phyloP scores from a whole-genome alignment of 2,113 vertebrate genomes.

The Petrocephalus microphthalmus region DNA sequence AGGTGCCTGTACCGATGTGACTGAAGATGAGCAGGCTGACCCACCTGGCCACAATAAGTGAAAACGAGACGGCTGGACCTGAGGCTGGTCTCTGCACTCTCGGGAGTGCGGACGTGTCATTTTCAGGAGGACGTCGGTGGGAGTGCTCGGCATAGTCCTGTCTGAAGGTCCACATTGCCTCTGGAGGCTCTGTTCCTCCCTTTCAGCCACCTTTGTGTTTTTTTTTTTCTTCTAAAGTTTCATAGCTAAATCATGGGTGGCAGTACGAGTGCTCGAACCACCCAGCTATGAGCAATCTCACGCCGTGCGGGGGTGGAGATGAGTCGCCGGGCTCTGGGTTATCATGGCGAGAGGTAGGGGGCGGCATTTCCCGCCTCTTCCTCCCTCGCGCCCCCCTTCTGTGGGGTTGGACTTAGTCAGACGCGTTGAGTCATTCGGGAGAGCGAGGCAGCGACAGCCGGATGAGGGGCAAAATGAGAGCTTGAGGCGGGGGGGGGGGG shows the following conservation, averaged over 20 bases:
- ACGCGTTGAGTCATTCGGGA: not conserved
- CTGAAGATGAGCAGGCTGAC: not conserved
- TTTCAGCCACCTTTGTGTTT: not conserved
- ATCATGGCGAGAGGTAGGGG: not conserved
- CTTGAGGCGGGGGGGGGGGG: not conserved
- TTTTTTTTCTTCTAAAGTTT: not conserved
- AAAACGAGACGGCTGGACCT: not conserved
- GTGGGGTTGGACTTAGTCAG: not conserved
- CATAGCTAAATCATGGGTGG: not conserved
- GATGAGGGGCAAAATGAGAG: not conserved
- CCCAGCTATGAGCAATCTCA: not conserved
- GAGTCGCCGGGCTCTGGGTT: not conserved
- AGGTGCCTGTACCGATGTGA: not conserved
- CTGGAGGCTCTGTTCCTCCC: not conserved
- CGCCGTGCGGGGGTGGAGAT: not conserved
- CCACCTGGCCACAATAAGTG: not conserved
- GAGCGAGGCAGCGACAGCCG: not conserved
- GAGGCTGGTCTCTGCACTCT: not conserved
- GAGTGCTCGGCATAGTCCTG: not conserved
- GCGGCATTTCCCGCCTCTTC: not conserved
- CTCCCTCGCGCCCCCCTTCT: not conserved
- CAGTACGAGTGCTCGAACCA: not conserved
- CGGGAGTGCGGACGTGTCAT: not conserved
- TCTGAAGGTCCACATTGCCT: not conserved
- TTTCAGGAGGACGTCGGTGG: not conserved